Base-by-base conservation (phyloP, 1,140 invertebrate species). In the Camponotus vicinus region DNA sequence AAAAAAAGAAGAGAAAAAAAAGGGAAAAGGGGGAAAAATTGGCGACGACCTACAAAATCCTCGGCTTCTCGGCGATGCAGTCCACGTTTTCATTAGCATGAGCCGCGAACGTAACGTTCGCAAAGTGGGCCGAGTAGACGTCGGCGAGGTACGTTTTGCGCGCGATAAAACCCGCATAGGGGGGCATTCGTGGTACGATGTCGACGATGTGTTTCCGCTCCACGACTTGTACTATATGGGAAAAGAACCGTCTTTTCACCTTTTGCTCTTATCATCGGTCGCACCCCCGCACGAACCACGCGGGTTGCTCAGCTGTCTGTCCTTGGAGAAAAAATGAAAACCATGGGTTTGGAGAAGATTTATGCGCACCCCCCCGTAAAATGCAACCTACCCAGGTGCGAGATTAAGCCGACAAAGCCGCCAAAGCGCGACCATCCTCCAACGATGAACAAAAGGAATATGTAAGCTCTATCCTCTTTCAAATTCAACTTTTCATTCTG, bases 81-180 rank as follows among this genome's bases (percentile, higher is more conserved):
- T 63, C 18, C 82, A 63, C 55, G 57, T 64, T 49, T 57, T 79
- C 71, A 86, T 88, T 86, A 83, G 27, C 84, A 88, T 88, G 52
- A 66, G 34, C 55, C 55, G 64, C 78, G 76, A 67, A 71, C 15
- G 15, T 40, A 85, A 85, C 63, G 75, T 78, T 86, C 86, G 83
- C 78, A 85, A 92, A 92, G 90, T 92, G 88, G 90, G 89, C 86
- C 91, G 88, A 42, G 37, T 55, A 27, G 27, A 27, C 78, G 71
- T 75, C 86, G 88, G 83, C 85, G 77, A 85, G 76, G 69, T 66
- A 66, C 57, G 40, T 66, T 73, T 83, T 89, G 87, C 83, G 87
- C 89, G 86, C 85, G 93, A 94, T 94, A 94, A 93, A 88, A 90
- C 93, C 93, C 93, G 93, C 93, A 94, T 61, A 40, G 55, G 70